Conservation (phyloP, 2,888 invertebrate species). For the Caenorhabditis angaria region DNA sequence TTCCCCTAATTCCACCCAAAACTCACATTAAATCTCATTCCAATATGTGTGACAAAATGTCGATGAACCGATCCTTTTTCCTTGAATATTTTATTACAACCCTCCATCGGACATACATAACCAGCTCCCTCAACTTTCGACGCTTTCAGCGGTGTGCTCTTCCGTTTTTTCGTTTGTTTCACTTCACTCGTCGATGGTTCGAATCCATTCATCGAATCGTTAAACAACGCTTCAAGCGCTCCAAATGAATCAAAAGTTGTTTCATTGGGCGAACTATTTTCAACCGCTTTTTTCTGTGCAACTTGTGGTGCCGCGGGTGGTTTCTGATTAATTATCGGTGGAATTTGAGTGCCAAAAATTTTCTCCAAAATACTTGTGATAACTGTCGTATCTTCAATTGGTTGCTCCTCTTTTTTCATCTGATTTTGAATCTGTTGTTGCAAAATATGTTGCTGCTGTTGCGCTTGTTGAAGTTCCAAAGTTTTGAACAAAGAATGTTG, state of each 20-base stretch:
- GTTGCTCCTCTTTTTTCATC: not conserved
- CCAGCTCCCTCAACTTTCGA: conserved; percentile 35
- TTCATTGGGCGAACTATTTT: not conserved
- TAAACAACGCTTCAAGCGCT: conserved; percentile 19
- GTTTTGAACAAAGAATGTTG: not conserved
- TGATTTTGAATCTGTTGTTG: conserved; percentile 1
- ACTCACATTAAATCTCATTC: conserved; percentile 45
- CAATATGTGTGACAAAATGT: conserved; percentile 41
- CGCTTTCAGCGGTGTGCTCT: conserved; percentile 36
- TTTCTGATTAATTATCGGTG: not conserved
- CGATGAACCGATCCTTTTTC: conserved; percentile 43
- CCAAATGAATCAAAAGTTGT: conserved; percentile 15
- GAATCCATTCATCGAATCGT: conserved; percentile 15
- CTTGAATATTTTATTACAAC: conserved; percentile 42
- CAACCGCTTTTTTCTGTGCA: not conserved
- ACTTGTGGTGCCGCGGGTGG: not conserved
- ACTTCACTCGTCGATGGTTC: conserved; percentile 15
- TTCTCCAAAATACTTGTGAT: conserved; percentile 10
- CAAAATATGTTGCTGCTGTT: not conserved
- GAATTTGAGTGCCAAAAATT: not conserved
- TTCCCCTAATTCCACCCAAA: too few species aligned
- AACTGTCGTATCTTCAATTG: not conserved
- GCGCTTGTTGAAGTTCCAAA: not conserved
- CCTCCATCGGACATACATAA: conserved; percentile 41
- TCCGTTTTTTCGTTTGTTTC: conserved; percentile 16